Percentiles rank a stretch among this genome's conserved stretches.
phyloP scores from a whole-genome alignment of 1,140 invertebrate species.

The Calycopis cecrops region DNA sequence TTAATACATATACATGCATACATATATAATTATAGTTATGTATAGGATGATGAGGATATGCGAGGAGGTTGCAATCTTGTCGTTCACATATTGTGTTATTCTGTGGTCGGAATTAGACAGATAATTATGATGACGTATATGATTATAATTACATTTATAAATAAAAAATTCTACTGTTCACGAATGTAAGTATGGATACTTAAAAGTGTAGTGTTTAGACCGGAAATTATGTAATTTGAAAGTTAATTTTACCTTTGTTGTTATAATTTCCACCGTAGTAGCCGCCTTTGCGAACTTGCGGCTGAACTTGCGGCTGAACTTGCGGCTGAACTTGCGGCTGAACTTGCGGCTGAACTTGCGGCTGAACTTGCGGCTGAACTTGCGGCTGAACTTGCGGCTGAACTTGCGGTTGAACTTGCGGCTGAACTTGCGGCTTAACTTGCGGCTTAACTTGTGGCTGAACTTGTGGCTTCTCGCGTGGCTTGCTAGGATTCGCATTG shows the following conservation, averaged over 20 bases:
- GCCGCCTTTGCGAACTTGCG: constrained; percentile 21
- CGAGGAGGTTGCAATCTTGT: no score
- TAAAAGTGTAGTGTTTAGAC: not conserved
- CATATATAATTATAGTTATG: not conserved
- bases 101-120: no score
- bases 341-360: constrained; percentile 21
- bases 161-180: no score
- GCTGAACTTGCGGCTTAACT: constrained; percentile 27
- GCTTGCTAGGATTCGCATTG: constrained; percentile 35
- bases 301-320: constrained; percentile 25
- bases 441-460: constrained; percentile 33
- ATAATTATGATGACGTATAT: no score
- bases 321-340: constrained; percentile 19
- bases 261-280: not conserved
- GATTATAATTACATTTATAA: no score
- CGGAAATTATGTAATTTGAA: not conserved
- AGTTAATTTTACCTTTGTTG: constrained; percentile 15
- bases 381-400: constrained; percentile 20
- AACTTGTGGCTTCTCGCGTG: constrained; percentile 33
- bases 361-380: constrained; percentile 19
- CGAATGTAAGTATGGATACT: no score
- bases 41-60: no score
- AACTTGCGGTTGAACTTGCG: no score
- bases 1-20: not conserved
- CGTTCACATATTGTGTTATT: no score